phyloP scores from a whole-genome alignment of 2,888 invertebrate species.

The Miltochrista miniata region DNA sequence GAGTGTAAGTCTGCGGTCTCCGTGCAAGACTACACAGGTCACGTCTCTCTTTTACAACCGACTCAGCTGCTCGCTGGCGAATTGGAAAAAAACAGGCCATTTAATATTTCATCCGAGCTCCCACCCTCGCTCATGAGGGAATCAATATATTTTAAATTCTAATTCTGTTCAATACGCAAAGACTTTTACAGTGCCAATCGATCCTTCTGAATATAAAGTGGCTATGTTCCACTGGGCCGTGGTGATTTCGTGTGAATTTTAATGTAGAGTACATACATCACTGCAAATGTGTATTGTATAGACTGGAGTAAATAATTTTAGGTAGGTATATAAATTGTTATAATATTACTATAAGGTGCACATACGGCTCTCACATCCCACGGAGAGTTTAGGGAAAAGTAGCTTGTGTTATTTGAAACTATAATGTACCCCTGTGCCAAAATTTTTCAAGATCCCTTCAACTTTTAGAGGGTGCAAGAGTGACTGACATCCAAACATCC shows the following conservation, averaged over 20 bases:
- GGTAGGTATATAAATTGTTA: no score
- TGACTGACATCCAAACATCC: no score
- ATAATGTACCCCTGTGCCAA: no score
- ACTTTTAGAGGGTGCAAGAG: no score
- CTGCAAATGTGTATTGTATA: neutral
- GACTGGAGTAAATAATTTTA: no score
- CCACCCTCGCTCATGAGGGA: constrained; percentile 58
- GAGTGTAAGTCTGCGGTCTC: constrained; percentile 13
- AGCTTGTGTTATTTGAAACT: no score
- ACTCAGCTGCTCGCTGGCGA: constrained; percentile 71
- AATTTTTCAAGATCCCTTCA: no score
- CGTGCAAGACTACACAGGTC: constrained; percentile 41
- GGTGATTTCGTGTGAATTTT: constrained; percentile 41
- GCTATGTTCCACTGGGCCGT: constrained; percentile 32
- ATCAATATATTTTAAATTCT: constrained; percentile 80
- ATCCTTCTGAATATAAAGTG: constrained; percentile 71
- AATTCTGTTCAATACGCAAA: constrained; percentile 65
- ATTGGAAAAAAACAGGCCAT: constrained; percentile 64
- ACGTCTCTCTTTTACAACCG: constrained; percentile 77
- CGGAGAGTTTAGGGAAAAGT: no score
- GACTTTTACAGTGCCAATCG: constrained; percentile 70
- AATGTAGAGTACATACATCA: constrained; percentile 14
- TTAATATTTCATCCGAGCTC: constrained; percentile 62
- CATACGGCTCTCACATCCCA: no score
- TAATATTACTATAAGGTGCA: no score